Evolutionary conservation across 1,140 invertebrate genomes (phyloP), one percentile per base, ranked within the genome.

Genomic region (Sycobia sp.): DNA sequence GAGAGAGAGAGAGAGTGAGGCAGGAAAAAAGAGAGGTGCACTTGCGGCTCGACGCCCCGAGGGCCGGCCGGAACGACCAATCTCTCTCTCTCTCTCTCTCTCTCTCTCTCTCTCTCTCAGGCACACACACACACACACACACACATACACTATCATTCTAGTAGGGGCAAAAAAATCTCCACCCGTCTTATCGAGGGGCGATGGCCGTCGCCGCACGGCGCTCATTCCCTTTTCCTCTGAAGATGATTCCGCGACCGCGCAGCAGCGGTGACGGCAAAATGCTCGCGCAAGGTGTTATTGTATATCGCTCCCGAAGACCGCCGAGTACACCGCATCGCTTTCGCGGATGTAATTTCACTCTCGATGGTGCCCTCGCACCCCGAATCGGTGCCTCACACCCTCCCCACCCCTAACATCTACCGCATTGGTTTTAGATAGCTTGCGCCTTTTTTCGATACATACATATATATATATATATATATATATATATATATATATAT

Each of bases 311-410:
- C n/a, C n/a, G n/a, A n/a, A n/a, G n/a, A n/a, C n/a, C n/a, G n/a
- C n/a, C n/a, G n/a, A n/a, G n/a, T n/a, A n/a, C n/a, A n/a, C n/a
- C 36, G 23, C 27, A 16, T 61, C 49, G 36, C 46, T 60, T 50
- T 60, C 23, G 36, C 51, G 57, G 64, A 66, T 66, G 58, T 61
- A 49, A 62, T 56, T 66, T 60, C 43, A 23, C 18, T 51, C 44
- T 32, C 14, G 34, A 3, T 13, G n/a, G 14, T 4, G 5, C 3
- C n/a, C 25, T 29, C 49, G 18, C 27, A 41, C 41, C 7, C 3
- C 36, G 18, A 13, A 1, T 23, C 44, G 22, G 11, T 4, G 34
- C 22, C 27, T 23, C 43, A n/a, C 27, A 16, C 36, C 18, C 23
- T 61, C 53, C 53, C 44, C 49, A 44, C 39, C 29, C 49, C n/a